phyloP scores from a whole-genome alignment of 1,140 invertebrate species.

The Panonychus citri region DNA sequence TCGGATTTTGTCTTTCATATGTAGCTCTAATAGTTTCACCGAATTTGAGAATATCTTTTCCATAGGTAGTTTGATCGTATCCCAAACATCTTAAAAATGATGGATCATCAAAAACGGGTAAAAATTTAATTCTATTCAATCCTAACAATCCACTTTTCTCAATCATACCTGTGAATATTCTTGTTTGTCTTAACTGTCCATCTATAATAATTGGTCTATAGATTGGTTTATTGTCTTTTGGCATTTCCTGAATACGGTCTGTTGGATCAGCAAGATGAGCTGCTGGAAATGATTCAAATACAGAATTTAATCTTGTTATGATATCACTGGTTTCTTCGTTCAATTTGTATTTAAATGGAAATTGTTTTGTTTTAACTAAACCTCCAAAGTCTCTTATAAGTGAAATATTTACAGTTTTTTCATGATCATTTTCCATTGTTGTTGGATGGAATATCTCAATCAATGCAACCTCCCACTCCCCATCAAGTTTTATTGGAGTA shows the following conservation, averaged over 20 bases:
- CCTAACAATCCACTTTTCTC: too few species aligned
- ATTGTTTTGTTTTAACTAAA: neutral
- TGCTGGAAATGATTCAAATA: neutral
- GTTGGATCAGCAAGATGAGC: neutral
- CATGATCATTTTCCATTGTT: neutral
- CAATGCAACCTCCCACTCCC: neutral
- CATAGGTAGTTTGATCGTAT: too few species aligned
- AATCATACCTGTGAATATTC: too few species aligned
- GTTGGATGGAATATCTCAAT: neutral
- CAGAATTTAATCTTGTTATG: neutral
- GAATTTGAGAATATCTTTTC: neutral
- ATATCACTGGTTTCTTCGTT: neutral
- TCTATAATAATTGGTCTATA: too few species aligned
- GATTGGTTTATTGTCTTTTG: too few species aligned
- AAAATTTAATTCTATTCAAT: neutral
- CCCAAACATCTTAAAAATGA: neutral
- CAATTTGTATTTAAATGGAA: neutral
- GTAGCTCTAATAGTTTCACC: neutral
- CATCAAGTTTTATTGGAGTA: neutral
- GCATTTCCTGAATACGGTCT: too few species aligned
- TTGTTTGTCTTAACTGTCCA: too few species aligned
- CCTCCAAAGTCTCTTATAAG: neutral
- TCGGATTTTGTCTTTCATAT: neutral
- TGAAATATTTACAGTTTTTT: neutral
- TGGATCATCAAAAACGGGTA: neutral